A percentile compares a stretch with the other conserved stretches of the same genome.
Conservation (phyloP, 2,888 invertebrate genomes). For the Meandrusa payeni region DNA sequence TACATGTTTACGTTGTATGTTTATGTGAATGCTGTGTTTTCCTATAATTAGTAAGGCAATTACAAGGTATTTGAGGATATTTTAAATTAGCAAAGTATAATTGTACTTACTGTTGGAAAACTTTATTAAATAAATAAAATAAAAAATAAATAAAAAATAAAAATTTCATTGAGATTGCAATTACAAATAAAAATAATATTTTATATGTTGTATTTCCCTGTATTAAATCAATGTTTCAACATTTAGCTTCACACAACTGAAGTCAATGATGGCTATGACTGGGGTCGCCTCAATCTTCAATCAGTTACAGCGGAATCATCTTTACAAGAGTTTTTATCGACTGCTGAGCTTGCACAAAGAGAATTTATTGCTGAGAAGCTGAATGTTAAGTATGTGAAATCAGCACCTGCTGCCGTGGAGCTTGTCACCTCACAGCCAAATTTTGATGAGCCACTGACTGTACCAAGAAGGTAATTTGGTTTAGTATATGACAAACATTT, state of each 20-base stretch:
- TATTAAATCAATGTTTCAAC: no score
- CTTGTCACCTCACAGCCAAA: slow-evolving; percentile 64
- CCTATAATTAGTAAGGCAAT: no score
- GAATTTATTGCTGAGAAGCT: slow-evolving; percentile 96
- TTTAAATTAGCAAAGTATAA: no score
- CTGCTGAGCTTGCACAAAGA: slow-evolving; percentile 95
- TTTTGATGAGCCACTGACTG: slow-evolving; percentile 70
- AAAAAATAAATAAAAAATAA: no score
- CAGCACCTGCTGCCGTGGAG: slow-evolving; percentile 58
- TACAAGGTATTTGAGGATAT: no score
- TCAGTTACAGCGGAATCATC: slow-evolving; percentile 98
- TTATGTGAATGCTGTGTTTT: no score
- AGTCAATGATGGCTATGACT: slow-evolving; percentile 94
- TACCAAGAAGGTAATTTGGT: slow-evolving; percentile 87
- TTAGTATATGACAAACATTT: not conserved
- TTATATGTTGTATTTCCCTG: no score
- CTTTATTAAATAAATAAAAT: no score
- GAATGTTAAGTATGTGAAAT: slow-evolving; percentile 83
- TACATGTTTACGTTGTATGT: no score
- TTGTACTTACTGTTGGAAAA: no score
- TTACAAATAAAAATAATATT: no score
- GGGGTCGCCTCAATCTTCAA: slow-evolving; percentile 93
- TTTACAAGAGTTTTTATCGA: slow-evolving; percentile 96
- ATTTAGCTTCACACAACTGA: slow-evolving; percentile 92
- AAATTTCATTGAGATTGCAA: no score